Evolutionary conservation across 1,140 invertebrate genomes (phyloP), one percentile per base, ranked within the genome.

Genomic region (Drosophila subpulchrella): DNA sequence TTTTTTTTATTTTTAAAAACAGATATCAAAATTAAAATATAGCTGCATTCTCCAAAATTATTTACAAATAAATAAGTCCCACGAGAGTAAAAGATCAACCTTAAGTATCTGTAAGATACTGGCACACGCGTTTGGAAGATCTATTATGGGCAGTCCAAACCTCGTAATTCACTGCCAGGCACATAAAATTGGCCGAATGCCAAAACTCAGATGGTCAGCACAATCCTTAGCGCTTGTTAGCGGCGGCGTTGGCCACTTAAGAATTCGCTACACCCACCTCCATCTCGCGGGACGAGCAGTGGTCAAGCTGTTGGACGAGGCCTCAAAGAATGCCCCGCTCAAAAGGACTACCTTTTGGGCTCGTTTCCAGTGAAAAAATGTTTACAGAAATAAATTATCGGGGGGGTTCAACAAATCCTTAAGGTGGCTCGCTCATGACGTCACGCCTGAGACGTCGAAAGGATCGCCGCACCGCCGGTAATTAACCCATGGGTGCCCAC

Each of bases 381-480:
- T 84, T 84, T 84, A 84, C 81, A 85, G 72, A 85, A 77, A 85
- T 84, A 85, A 84, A 84, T 85, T 77, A 84, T 70, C 75, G 62
- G 78, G 46, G n/a, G n/a, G 55, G 83, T 60, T 77, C 81, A 77
- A 75, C 67, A 84, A 84, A 85, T 81, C 72, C 77, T 84, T 80
- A 58, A 71, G 75, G 75, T 76, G 55, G 34, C 56, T 68, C 44
- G 56, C 60, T 84, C 54, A 84, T 84, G 80, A 83, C 81, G 80
- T 84, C 80, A 84, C 76, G 81, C 81, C 63, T 51, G 42, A 65
- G 63, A 47, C 68, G 60, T 38, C 61, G 41, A 70, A 68, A 57
- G 68, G 68, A 56, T 51, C 42, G 46, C 57, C 61, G 48, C 15
- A 42, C 60, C 61, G 58, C 15, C 41, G 32, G 62, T 85, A 84